Base-by-base conservation (phyloP, 2,797 vertebrate genomes). In the Garrulus glandarius region DNA sequence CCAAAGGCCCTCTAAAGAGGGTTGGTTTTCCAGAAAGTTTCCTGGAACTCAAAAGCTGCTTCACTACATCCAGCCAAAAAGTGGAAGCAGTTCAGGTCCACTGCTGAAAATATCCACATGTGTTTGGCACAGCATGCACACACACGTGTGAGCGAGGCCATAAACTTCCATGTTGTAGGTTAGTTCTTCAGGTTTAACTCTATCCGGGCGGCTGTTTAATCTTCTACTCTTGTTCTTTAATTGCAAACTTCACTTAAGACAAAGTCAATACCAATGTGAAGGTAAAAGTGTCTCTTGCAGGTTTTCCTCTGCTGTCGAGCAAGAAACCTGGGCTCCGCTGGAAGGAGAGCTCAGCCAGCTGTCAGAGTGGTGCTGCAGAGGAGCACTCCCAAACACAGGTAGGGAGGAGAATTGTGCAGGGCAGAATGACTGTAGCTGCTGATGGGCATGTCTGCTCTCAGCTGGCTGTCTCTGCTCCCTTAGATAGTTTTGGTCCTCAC, bases 201-300 rank as follows among this genome's bases (percentile, higher is more conserved):
- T 24, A 14, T 76, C 68, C 78, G 76, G 88, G 30, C 56, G 50
- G 23, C 41, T 87, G 16, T 50, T 61, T 34, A 44, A 44, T 56
- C 53, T 88, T 55, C 71, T 89, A 4, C 47, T 75, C 29, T 36
- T 1, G 0, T 27, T 93, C 52, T 44, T 78, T 34, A 85, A 30
- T 9, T 24, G 41, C 59, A 74, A 39, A 13, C 32, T 29, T 83
- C 55, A 57, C 59, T 84, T 65, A n/a, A 65, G 59, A 41, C 20
- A 41, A 85, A 87, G 37, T 1, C 36, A 65, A 13, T 34, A 13
- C 27, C 36, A 44, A 11, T 11, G 49, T 36, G 55, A 52, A 74
- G 44, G 89, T 27, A 13, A 71, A 87, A 49, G 11, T 96, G 56
- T 93, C n/a, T 89, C 65, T 55, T 49, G 23, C 91, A 98, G 98